These are phyloP conservation scores for Amyelois transitella DNA, from an alignment of 1,140 invertebrate genomes.

Conservation along the genomic window DNA sequence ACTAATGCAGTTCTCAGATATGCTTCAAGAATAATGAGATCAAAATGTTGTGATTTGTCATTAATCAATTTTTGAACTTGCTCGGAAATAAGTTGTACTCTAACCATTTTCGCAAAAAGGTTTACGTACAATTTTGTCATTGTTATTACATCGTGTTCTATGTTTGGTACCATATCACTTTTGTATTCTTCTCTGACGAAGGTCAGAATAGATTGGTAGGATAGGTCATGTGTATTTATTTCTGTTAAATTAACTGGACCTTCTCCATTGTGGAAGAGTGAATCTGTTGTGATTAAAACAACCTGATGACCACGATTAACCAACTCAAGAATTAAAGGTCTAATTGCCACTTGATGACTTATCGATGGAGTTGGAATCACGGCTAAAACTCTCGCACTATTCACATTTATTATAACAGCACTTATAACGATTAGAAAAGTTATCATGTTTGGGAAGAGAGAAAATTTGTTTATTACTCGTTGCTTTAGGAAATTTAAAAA, in stretches of 20 bases:
- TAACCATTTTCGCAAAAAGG: constrained; percentile 20
- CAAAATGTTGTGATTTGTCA: constrained; percentile 37
- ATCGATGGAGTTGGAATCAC: constrained; percentile 60
- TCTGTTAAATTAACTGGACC: constrained; percentile 34
- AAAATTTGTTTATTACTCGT: too few species aligned
- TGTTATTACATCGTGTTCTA: constrained; percentile 6
- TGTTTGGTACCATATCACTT: constrained; percentile 5
- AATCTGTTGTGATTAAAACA: constrained; percentile 44
- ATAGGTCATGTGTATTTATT: constrained; percentile 37
- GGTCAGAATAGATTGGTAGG: constrained; percentile 23
- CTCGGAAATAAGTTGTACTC: constrained; percentile 8
- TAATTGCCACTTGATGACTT: constrained; percentile 67
- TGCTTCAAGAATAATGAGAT: constrained; percentile 45
- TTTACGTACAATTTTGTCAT: constrained; percentile 19
- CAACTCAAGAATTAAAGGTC: constrained; percentile 38
- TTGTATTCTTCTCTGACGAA: constrained; percentile 11
- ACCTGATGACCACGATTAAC: constrained; percentile 36
- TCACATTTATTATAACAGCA: background rate
- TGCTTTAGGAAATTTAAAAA: too few species aligned
- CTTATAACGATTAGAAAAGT: background rate
- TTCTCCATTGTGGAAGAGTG: constrained; percentile 18
- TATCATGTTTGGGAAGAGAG: background rate
- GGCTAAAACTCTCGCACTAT: constrained; percentile 10
- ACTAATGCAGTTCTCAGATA: constrained; percentile 24
- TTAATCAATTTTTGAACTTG: constrained; percentile 29